Base-by-base conservation (phyloP, 2,113 vertebrate species). In the Semnornis frantzii region DNA sequence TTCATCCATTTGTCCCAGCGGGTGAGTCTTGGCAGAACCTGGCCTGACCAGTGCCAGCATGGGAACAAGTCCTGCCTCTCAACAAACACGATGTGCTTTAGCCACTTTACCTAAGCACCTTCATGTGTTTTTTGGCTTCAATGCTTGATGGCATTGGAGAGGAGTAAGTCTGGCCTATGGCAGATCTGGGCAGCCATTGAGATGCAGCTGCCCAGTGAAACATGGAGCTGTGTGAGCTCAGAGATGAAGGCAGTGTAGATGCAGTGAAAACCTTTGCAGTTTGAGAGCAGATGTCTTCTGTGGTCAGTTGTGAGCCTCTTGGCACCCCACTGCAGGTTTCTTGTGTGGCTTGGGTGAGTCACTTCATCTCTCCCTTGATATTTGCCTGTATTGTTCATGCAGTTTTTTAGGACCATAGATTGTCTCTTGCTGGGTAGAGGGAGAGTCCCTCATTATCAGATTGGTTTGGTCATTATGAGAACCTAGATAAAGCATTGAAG, bases 31-130 rank as follows among this genome's bases (percentile, higher is more conserved):
- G 70, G 70, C 55, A 94, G 70, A 90, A 79, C 9, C 9, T 84
- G 68, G 30, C 31, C 30, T 23, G 39, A 15, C 33, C 0, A 0
- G 37, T 21, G 8, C 19, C 0, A 0, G 54, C 33, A 2, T 10
- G 66, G 63, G 48, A 79, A 70, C 2, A 4, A 93, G 83, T 39
- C 73, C 55, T 50, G 54, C 66, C 37, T 84, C n/a, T 84, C 74
- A 31, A 16, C 39, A 72, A 78, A 66, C 46, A 31, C 2, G 34
- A 9, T 39, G 30, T 66, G 14, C 60, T 94, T 72, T 30, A 73
- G 65, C 6, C 16, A 52, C 50, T 89, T 90, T 78, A 59, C 59
- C 50, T 72, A 58, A 78, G 77, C 77, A 84, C 24, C 62, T 80
- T 91, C 62, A 5, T 2, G 34, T 65, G 55, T 11, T 33, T 58